A percentile compares a stretch with the other conserved stretches of the same genome.
phyloP scores from a whole-genome alignment of 1,140 invertebrate species.

The Pentalonia nigronervosa region DNA sequence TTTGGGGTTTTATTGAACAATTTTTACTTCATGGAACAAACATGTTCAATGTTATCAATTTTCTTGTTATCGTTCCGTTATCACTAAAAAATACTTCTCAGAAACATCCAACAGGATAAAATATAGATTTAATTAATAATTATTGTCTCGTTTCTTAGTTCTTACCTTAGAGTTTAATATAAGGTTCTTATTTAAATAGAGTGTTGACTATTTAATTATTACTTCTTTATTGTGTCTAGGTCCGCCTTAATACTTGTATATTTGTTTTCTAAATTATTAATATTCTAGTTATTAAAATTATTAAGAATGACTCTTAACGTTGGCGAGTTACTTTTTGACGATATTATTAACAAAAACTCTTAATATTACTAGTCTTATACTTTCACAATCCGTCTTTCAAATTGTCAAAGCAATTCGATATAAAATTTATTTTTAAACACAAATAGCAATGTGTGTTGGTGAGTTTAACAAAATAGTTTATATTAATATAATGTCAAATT shows the following conservation, averaged over 20 bases:
- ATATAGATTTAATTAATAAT: not conserved
- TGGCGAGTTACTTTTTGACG: not conserved
- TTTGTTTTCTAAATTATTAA: not conserved
- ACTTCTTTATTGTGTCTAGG: not conserved
- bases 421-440: not conserved
- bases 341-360: not conserved
- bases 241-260: not conserved
- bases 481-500: not conserved
- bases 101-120: not conserved
- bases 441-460: conserved; percentile 36
- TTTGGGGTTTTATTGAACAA: no score
- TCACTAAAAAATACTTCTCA: not conserved
- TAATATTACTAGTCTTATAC: not conserved
- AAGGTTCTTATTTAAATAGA: not conserved
- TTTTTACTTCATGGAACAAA: not conserved
- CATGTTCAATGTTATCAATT: not conserved
- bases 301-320: not conserved
- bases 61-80: not conserved
- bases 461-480: not conserved
- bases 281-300: not conserved
- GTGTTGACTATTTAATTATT: not conserved
- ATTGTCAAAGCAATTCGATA: not conserved
- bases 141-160: no score
- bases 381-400: not conserved
- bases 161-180: no score